These are phyloP conservation scores for Phalloptychus januarius DNA, from an alignment of 2,797 vertebrate species.

Conservation along the genomic window DNA sequence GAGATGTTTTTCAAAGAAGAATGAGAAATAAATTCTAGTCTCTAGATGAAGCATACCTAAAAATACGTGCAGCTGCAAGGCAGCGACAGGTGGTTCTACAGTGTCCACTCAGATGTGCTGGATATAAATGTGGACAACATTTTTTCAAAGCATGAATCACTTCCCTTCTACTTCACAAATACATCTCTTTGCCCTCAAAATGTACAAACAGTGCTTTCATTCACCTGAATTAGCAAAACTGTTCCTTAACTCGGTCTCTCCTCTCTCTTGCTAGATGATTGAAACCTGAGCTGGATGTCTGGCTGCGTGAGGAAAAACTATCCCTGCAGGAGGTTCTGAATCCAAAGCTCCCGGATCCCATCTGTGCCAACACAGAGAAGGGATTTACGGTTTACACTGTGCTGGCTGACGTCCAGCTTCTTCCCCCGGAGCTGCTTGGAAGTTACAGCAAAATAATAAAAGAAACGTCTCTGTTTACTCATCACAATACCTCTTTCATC, in stretches of 20 bases:
- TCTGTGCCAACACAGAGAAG: slow-evolving; percentile 50
- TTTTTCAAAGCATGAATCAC: not conserved
- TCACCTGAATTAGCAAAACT: slow-evolving; percentile 39
- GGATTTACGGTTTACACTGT: slow-evolving; percentile 58
- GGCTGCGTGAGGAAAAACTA: slow-evolving; percentile 62
- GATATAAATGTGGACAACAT: not conserved
- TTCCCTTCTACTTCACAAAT: not conserved
- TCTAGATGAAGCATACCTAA: not conserved
- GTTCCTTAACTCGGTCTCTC: slow-evolving; percentile 48
- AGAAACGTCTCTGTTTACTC: slow-evolving; percentile 55
- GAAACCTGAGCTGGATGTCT: slow-evolving; percentile 68
- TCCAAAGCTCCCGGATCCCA: slow-evolving; percentile 43
- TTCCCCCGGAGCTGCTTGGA: slow-evolving; percentile 47
- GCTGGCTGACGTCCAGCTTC: slow-evolving; percentile 54
- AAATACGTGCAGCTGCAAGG: not conserved
- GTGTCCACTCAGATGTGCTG: not conserved
- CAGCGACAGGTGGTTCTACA: not conserved
- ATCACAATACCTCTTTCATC: slow-evolving; percentile 39
- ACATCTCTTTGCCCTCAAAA: slow-evolving; percentile 15
- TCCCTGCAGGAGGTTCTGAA: slow-evolving; percentile 51
- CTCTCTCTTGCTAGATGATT: slow-evolving; percentile 73
- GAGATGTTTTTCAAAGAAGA: not conserved
- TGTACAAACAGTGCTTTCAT: slow-evolving; percentile 4
- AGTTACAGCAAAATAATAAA: slow-evolving; percentile 46
- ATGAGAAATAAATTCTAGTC: not conserved